Evolutionary conservation across 2,888 invertebrate genomes (phyloP).

Genomic region (Apodemia duryi): DNA sequence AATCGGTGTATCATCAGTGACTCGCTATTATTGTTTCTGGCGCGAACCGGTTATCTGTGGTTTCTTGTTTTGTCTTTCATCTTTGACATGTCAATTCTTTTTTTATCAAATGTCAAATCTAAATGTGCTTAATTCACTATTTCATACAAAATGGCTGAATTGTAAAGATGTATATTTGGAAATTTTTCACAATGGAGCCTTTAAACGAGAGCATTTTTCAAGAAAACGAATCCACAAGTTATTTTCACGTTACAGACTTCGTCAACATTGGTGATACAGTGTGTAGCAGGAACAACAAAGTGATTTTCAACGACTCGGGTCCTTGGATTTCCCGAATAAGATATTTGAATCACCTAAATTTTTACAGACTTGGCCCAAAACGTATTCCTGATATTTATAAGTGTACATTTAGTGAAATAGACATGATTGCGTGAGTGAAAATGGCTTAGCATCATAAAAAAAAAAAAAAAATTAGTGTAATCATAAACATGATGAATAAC

Average conservation of each 20-base stretch:
- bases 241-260: constrained; percentile 42
- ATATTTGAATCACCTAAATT: constrained; percentile 44
- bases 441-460: constrained; percentile 55
- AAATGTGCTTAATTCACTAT: background rate
- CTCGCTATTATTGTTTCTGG: background rate
- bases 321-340: constrained; percentile 42
- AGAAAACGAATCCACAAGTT: constrained; percentile 51
- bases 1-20: no score
- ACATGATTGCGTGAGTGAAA: constrained; percentile 47
- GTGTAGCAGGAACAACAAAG: constrained; percentile 38
- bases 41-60: background rate
- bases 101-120: background rate
- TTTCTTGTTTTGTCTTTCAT: background rate
- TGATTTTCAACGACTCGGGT: constrained; percentile 43
- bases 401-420: constrained; percentile 38
- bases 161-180: constrained; percentile 68
- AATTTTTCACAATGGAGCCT: constrained; percentile 68
- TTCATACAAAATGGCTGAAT: constrained; percentile 74
- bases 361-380: constrained; percentile 48
- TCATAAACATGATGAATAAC: constrained; percentile 52
- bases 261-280: constrained; percentile 47
- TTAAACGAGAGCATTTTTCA: constrained; percentile 50
- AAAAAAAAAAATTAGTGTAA: constrained; percentile 42
- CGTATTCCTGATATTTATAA: constrained; percentile 52
- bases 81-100: background rate